phyloP scores from a whole-genome alignment of 2,113 vertebrate genomes.

The Mormyrus lacerda region DNA sequence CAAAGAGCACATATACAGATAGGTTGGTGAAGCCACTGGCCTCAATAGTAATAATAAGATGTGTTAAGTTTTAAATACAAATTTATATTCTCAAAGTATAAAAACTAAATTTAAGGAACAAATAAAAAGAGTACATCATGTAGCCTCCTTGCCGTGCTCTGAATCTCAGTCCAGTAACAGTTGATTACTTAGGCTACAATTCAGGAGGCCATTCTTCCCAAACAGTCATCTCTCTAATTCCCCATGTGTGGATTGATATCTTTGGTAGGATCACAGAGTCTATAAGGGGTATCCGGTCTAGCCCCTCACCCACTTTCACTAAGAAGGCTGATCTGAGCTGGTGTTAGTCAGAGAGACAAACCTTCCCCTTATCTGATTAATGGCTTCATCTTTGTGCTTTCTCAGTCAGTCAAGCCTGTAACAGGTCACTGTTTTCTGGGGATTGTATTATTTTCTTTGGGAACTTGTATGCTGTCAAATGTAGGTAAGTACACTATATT shows the following conservation, averaged over 20 bases:
- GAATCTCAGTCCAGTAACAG: not conserved
- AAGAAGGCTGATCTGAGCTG: slow-evolving; percentile 61
- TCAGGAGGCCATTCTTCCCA: not conserved
- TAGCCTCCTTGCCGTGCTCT: not conserved
- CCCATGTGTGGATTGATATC: not conserved
- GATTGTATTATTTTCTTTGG: slow-evolving; percentile 54
- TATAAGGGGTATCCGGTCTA: not conserved
- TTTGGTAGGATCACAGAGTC: not conserved
- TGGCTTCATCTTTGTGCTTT: slow-evolving; percentile 63
- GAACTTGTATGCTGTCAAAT: slow-evolving; percentile 54
- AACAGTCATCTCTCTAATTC: not conserved
- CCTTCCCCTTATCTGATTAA: slow-evolving; percentile 70
- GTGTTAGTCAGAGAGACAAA: slow-evolving; percentile 68
- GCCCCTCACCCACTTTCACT: not conserved
- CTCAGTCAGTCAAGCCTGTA: slow-evolving; percentile 60
- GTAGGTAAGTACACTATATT: slow-evolving; percentile 36
- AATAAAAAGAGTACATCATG: not conserved
- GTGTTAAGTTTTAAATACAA: not conserved
- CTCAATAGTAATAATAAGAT: not conserved
- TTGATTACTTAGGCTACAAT: not conserved
- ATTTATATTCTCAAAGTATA: not conserved
- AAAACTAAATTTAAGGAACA: not conserved
- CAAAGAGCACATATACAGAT: not conserved
- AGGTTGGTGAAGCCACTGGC: not conserved
- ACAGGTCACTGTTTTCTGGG: slow-evolving; percentile 70